Evolutionary conservation across 2,888 invertebrate species (phyloP).

Genomic region (Cheilosia pagana): DNA sequence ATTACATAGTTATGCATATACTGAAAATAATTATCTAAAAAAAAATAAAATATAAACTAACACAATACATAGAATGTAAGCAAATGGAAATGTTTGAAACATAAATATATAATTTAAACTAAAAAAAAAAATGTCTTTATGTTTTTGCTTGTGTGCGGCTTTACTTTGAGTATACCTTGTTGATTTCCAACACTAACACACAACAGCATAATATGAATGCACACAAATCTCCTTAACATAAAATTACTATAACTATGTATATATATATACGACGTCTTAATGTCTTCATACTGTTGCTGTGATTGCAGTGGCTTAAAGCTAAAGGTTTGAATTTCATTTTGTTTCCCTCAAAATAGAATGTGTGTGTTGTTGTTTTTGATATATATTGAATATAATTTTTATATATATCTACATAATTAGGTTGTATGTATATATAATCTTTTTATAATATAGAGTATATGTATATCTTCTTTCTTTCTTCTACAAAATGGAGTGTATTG

Average conservation of each 20-base stretch:
- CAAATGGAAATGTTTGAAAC: slow-evolving; percentile 69
- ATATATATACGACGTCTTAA: slow-evolving; percentile 16
- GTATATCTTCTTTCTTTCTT: slow-evolving; percentile 40
- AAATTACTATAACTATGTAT: slow-evolving; percentile 29
- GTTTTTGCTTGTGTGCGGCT: slow-evolving; percentile 15
- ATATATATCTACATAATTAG: slow-evolving; percentile 7
- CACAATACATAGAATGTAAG: slow-evolving; percentile 66
- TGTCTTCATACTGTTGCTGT: slow-evolving; percentile 63
- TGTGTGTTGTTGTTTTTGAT: slow-evolving; percentile 25
- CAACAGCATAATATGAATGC: slow-evolving; percentile 5
- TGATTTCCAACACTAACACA: slow-evolving; percentile 14
- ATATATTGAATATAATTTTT: slow-evolving; percentile 36
- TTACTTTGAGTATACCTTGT: slow-evolving; percentile 39
- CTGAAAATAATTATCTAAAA: slow-evolving; percentile 54
- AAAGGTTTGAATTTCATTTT: slow-evolving; percentile 40
- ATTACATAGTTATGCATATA: slow-evolving; percentile 33
- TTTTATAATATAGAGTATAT: slow-evolving; percentile 43
- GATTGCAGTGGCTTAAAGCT: slow-evolving; percentile 72
- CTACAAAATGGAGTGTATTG: slow-evolving; percentile 75
- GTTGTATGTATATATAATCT: slow-evolving; percentile 23
- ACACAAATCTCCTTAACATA: slow-evolving; percentile 16
- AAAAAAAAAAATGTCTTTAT: slow-evolving; percentile 52
- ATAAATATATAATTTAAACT: slow-evolving; percentile 69
- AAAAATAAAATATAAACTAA: slow-evolving; percentile 48
- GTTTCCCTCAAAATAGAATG: slow-evolving; percentile 64